A percentile compares a stretch with the other conserved stretches of the same genome.
Evolutionary conservation across 92 coral and sea anemone genomes (phyloP).

Genomic region (Phymanthus crucifer): DNA sequence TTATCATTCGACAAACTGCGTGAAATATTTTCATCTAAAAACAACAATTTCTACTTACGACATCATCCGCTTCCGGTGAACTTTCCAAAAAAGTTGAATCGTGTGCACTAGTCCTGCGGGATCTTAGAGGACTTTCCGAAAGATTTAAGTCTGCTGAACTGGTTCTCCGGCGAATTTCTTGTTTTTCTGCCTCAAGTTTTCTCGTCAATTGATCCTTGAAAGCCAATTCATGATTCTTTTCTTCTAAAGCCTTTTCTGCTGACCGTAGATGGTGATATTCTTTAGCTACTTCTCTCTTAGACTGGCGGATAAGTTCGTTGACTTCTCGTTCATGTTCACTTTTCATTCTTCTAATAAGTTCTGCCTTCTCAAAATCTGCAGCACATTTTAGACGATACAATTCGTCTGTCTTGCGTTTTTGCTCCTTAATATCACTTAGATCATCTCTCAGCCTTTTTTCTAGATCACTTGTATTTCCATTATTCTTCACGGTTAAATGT

Average conservation of each 20-base stretch:
- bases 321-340: constrained; percentile 90
- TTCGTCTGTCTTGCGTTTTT: constrained; percentile 84
- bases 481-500: constrained; percentile 59
- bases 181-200: constrained; percentile 84
- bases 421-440: constrained; percentile 65
- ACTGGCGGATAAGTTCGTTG: constrained; percentile 70
- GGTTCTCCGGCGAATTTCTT: constrained; percentile 60
- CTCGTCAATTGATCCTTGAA: constrained; percentile 86
- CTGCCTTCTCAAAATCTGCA: constrained; percentile 94
- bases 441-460: constrained; percentile 79
- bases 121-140: constrained; percentile 36
- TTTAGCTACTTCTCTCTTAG: constrained; percentile 88
- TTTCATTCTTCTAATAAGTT: constrained; percentile 79
- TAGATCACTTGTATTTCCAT: constrained; percentile 59
- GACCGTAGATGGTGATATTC: constrained; percentile 85
- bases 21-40: constrained; percentile 8
- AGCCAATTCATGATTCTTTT: constrained; percentile 85
- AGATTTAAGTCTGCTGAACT: constrained; percentile 57
- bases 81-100: constrained; percentile 19
- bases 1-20: constrained; percentile 14
- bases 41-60: constrained; percentile 23
- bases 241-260: constrained; percentile 83
- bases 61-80: constrained; percentile 42
- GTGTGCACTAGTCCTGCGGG: constrained; percentile 16
- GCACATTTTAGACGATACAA: constrained; percentile 70